Evolutionary conservation across 2,113 vertebrate species (phyloP).

Genomic region (Romanogobio albipinnatus): DNA sequence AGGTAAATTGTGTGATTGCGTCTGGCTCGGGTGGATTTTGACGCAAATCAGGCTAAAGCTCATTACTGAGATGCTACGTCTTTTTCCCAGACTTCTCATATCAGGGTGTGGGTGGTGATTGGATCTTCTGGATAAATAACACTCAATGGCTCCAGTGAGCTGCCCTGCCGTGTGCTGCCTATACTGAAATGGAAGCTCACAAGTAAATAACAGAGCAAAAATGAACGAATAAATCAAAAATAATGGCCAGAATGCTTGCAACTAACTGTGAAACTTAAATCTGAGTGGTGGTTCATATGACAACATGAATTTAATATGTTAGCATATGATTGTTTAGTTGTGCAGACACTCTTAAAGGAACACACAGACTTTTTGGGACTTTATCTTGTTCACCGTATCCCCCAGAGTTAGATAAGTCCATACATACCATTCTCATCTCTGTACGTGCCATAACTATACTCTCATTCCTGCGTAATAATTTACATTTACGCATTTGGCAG

Average conservation of each 20-base stretch:
- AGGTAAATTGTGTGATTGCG: conserved; percentile 45
- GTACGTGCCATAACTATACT: too few relatives aligned
- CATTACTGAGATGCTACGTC: conserved; percentile 12
- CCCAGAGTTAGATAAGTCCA: too few relatives aligned
- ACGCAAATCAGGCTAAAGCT: conserved; percentile 36
- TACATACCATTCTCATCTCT: too few relatives aligned
- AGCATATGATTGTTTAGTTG: too few relatives aligned
- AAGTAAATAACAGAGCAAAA: background rate
- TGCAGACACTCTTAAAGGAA: too few relatives aligned
- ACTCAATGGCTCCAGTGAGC: conserved; percentile 74
- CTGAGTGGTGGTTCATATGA: background rate
- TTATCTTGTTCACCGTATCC: too few relatives aligned
- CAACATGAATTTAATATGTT: too few relatives aligned
- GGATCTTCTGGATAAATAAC: conserved; percentile 58
- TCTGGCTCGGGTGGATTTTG: conserved; percentile 40
- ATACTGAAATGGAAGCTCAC: background rate
- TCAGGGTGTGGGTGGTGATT: background rate
- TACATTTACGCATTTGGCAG: too few relatives aligned
- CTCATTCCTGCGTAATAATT: too few relatives aligned
- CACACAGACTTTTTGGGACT: too few relatives aligned
- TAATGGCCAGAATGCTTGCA: background rate
- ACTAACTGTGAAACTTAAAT: background rate
- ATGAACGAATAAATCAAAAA: background rate
- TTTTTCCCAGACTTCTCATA: conserved; percentile 31
- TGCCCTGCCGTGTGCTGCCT: background rate